Base-by-base conservation (phyloP, 2,888 invertebrate species). In the Drosophila pseudotalamancana region DNA sequence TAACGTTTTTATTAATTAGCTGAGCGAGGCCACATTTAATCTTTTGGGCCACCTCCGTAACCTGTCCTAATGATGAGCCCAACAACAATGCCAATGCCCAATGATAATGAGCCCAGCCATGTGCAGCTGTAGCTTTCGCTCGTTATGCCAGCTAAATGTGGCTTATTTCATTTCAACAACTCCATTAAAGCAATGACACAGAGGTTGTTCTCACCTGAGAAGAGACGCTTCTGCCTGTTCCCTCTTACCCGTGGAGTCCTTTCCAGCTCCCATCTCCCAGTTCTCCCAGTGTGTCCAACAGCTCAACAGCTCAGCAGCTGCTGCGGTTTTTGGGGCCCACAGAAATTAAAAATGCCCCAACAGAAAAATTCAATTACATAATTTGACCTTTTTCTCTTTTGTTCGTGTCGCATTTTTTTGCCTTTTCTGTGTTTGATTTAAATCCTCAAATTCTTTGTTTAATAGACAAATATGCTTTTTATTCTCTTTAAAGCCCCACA, bases 301-400 rank as follows among this genome's bases (percentile, higher is more conserved):
- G n/a, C n/a, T n/a, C n/a, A n/a, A n/a, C n/a, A n/a, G n/a, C n/a
- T n/a, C n/a, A n/a, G n/a, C 39, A 54, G 12, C 49, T 48, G 49
- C 29, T 57, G 68, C 18, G 49, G 42, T 53, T 71, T 43, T 21
- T 34, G 14, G 29, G 35, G 37, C 18, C 27, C 31, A 31, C 53
- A 61, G 60, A 49, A 81, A 78, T 73, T 73, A 63, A 71, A 62
- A 80, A 70, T 51, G 56, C 77, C 63, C 63, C 69, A 83, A 80
- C 84, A 86, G 67, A 68, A 69, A 66, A 80, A 83, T 80, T 83
- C 84, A 84, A 86, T 83, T 83, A 83, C 61, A 68, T 57, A 63
- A 62, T 54, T 71, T 61, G 51, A 56, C 64, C 73, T 70, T 67
- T 76, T 76, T 69, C 8, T 4, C 21, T 48, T 51, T 29, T 34